Evolutionary conservation across 2,113 vertebrate genomes (phyloP), one percentile per base, ranked within the genome.

Genomic region (Sardina pilchardus): DNA sequence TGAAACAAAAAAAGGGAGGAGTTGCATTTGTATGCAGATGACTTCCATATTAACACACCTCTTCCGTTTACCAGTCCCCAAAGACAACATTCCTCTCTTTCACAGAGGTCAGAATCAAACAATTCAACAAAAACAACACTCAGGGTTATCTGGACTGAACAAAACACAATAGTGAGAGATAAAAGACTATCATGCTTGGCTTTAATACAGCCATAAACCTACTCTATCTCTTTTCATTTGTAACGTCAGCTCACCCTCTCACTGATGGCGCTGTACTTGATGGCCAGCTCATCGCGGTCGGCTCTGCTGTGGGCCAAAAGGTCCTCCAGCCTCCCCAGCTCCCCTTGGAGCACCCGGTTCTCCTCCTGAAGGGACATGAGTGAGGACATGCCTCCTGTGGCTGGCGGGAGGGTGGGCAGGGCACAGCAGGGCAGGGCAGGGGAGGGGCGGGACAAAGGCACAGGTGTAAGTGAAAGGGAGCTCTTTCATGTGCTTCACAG

Each of bases 261-360:
- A 0, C 96, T 99, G 87, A 98, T 95, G 0, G 97, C 96, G 0
- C 95, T 95, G 88, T 97, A 99, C 88, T 99, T 99, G 93, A 99
- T 98, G 92, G 97, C 98, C 48, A 99, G 93, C 90, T 99, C 97
- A 5, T 99, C 98, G 0, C 97, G 95, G 88, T 99, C 97, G 0
- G 97, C 97, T 0, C 97, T 95, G 94, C 97, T 98, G 94, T 98
- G 97, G 0, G 97, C 96, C 94, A 99, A 94, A 86, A 98, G 93
- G 87, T 99, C 98, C 94, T 99, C 98, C 1, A 99, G 93, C 0
- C 96, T 95, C 0, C 96, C 96, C 88, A 99, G 93, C 93, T 99
- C 98, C 83, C 95, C 96, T 93, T 97, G 98, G 83, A 99, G 95
- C 84, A 98, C 90, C 12, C 93, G 93, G 90, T 98, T 99, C 92